Evolutionary conservation across 2,797 vertebrate genomes (phyloP).

Genomic region (Epinephelus awoara): DNA sequence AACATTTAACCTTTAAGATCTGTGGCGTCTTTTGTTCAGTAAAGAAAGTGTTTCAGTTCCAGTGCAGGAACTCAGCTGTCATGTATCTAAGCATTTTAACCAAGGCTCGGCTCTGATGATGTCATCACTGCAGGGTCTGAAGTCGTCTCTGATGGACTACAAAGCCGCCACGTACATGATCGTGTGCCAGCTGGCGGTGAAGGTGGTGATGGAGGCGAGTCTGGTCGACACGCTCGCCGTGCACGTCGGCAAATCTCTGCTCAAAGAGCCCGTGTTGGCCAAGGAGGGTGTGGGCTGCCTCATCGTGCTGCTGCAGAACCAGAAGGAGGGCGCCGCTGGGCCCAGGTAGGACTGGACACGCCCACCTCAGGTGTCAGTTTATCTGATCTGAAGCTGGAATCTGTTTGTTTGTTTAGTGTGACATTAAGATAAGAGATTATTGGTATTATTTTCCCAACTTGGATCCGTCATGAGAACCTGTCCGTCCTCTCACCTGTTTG

Average conservation of each 20-base stretch:
- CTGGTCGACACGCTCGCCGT: constrained; percentile 88
- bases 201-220: constrained; percentile 89
- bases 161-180: constrained; percentile 96
- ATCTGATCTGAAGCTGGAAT: too few relatives aligned
- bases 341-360: constrained; percentile 86
- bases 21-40: too few relatives aligned
- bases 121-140: constrained; percentile 89
- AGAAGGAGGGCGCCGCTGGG: constrained; percentile 87
- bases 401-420: too few relatives aligned
- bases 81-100: neutral
- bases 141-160: constrained; percentile 91
- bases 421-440: too few relatives aligned
- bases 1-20: too few relatives aligned
- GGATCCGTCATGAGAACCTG: neutral
- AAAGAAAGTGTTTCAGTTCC: too few relatives aligned
- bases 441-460: too few relatives aligned
- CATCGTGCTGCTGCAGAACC: constrained; percentile 93
- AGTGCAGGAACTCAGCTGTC: neutral
- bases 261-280: constrained; percentile 82
- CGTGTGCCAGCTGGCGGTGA: constrained; percentile 92
- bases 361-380: neutral
- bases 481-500: neutral
- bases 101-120: too few relatives aligned
- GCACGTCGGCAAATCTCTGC: constrained; percentile 89
- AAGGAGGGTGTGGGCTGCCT: constrained; percentile 91